Conservation (phyloP, 1,140 invertebrate genomes). For the Scaptomyza hsui region DNA sequence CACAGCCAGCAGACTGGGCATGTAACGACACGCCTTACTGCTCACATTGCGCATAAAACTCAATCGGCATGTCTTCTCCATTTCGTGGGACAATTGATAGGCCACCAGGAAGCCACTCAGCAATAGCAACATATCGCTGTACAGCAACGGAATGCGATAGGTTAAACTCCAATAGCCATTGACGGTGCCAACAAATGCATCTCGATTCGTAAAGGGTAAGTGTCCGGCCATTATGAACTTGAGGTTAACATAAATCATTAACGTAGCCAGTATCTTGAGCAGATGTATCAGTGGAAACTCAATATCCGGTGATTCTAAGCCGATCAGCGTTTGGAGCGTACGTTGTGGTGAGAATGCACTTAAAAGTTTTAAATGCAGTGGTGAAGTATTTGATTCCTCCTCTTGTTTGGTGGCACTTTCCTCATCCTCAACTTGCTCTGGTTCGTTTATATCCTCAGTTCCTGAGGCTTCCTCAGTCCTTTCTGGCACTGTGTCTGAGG, state of each 20-base stretch:
- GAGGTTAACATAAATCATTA: conserved; percentile 87
- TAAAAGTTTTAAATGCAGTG: conserved; percentile 64
- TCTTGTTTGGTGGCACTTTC: not conserved
- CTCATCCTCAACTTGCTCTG: not conserved
- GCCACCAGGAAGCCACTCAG: conserved; percentile 88
- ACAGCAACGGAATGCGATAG: conserved; percentile 87
- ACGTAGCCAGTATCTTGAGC: conserved; percentile 86
- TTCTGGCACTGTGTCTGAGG: not conserved
- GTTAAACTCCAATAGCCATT: conserved; percentile 86
- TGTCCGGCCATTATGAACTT: conserved; percentile 87
- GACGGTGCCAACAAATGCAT: conserved; percentile 87
- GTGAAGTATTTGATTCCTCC: not conserved
- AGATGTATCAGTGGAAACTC: conserved; percentile 85
- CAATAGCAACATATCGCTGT: conserved; percentile 88
- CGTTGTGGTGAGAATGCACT: conserved; percentile 85
- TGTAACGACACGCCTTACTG: conserved; percentile 87
- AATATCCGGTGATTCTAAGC: conserved; percentile 31
- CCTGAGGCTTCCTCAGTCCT: not conserved
- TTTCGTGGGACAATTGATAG: conserved; percentile 86
- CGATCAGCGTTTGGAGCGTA: conserved; percentile 62
- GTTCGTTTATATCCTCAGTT: conserved; percentile 11
- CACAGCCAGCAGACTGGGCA: conserved; percentile 88
- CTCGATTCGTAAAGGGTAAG: conserved; percentile 87
- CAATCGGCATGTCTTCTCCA: conserved; percentile 85
- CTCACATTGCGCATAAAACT: conserved; percentile 86